phyloP scores from a whole-genome alignment of 2,797 vertebrate species.

The Cirrhinus molitorella region DNA sequence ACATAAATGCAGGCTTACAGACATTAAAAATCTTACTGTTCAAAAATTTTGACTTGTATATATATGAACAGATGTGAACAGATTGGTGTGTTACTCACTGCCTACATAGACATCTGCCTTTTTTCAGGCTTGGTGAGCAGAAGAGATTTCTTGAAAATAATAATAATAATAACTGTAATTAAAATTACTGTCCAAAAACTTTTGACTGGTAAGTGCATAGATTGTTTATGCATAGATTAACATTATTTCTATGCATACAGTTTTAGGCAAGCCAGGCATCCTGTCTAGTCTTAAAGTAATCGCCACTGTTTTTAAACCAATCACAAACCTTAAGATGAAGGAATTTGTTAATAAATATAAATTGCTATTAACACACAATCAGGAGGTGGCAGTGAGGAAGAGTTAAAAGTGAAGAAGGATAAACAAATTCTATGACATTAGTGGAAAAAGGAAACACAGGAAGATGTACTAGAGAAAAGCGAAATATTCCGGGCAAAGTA shows the following conservation, averaged over 20 bases:
- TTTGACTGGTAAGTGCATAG: background rate
- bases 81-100: no score
- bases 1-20: no score
- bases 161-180: no score
- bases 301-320: background rate
- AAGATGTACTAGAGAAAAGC: background rate
- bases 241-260: no score
- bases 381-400: slow-evolving; percentile 23
- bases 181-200: no score
- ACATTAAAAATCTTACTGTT: no score
- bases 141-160: no score
- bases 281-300: background rate
- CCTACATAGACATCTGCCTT: no score
- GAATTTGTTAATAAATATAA: background rate
- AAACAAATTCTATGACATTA: background rate
- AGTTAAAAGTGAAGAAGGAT: background rate
- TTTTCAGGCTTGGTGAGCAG: no score
- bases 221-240: background rate
- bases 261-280: background rate
- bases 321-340: background rate
- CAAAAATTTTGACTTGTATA: no score
- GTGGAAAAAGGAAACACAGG: background rate
- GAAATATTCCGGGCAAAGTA: slow-evolving; percentile 40
- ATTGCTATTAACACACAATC: background rate
- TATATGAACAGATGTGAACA: no score